phyloP scores from a whole-genome alignment of 2,113 vertebrate genomes.

The Gobio gobio region DNA sequence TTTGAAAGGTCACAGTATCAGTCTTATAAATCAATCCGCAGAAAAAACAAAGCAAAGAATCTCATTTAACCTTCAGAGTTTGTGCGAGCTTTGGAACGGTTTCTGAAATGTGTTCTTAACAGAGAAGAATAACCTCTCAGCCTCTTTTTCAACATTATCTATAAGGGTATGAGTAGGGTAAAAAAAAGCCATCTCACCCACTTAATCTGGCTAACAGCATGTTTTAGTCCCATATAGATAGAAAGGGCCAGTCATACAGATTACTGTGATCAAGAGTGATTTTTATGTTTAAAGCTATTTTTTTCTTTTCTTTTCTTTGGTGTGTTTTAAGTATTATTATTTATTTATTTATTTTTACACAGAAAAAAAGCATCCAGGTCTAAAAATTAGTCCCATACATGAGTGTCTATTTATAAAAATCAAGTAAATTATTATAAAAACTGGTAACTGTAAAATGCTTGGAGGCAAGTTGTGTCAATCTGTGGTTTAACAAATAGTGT shows the following conservation, averaged over 20 bases:
- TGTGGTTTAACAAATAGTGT: background rate
- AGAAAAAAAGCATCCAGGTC: too few relatives aligned
- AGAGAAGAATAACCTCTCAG: background rate
- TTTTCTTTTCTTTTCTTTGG: fast-evolving
- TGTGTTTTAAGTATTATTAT: too few relatives aligned
- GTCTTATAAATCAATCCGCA: background rate
- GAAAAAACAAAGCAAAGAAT: background rate
- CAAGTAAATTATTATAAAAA: background rate
- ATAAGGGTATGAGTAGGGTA: background rate
- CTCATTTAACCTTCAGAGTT: background rate
- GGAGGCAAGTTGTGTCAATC: background rate
- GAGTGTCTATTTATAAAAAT: background rate
- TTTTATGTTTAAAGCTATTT: too few relatives aligned
- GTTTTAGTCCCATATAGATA: too few relatives aligned
- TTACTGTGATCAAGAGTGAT: too few relatives aligned
- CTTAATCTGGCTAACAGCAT: too few relatives aligned
- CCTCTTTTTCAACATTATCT: background rate
- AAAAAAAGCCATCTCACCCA: too few relatives aligned
- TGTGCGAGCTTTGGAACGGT: background rate
- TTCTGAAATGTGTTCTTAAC: background rate
- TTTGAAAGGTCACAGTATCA: background rate
- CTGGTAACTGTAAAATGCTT: background rate
- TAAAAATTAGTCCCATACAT: too few relatives aligned
- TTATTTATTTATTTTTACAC: too few relatives aligned
- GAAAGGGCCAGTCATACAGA: too few relatives aligned